Evolutionary conservation across 2,888 invertebrate species (phyloP).

Genomic region (Cremastinae sp.): DNA sequence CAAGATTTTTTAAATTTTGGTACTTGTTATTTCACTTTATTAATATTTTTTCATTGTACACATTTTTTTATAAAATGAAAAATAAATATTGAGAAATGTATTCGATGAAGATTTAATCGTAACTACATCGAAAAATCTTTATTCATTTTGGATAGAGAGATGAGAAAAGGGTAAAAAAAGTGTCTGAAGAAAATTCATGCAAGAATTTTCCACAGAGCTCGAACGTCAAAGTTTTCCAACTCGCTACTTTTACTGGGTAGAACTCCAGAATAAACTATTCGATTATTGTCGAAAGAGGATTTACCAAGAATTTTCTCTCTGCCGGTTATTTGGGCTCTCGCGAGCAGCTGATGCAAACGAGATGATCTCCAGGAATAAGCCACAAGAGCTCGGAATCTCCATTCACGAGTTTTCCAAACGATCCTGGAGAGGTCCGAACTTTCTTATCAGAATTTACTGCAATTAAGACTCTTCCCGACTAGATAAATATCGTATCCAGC

Average conservation of each 20-base stretch:
- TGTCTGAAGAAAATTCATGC: too few species aligned
- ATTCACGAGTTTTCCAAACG: constrained; percentile 28
- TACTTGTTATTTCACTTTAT: too few species aligned
- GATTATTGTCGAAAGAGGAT: constrained; percentile 49
- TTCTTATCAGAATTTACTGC: constrained; percentile 27
- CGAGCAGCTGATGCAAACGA: constrained; percentile 28
- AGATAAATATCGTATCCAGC: constrained; percentile 31
- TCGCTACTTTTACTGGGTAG: constrained; percentile 22
- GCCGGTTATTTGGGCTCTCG: not conserved
- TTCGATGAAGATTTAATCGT: too few species aligned
- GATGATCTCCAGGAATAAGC: constrained; percentile 24
- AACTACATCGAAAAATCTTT: too few species aligned
- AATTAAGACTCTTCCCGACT: constrained; percentile 9
- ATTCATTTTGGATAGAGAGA: too few species aligned
- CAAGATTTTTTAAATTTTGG: too few species aligned
- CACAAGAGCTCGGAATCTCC: constrained; percentile 17
- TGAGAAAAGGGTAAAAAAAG: too few species aligned
- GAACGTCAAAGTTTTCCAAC: constrained; percentile 43
- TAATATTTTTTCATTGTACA: too few species aligned
- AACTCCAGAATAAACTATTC: constrained; percentile 52
- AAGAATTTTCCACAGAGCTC: constrained; percentile 1
- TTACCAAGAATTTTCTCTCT: constrained; percentile 7
- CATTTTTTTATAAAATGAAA: too few species aligned
- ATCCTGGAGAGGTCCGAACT: constrained; percentile 39
- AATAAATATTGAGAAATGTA: too few species aligned